These are phyloP conservation scores for Coelinius sp. DNA, from an alignment of 2,888 invertebrate genomes.

Conservation along the genomic window DNA sequence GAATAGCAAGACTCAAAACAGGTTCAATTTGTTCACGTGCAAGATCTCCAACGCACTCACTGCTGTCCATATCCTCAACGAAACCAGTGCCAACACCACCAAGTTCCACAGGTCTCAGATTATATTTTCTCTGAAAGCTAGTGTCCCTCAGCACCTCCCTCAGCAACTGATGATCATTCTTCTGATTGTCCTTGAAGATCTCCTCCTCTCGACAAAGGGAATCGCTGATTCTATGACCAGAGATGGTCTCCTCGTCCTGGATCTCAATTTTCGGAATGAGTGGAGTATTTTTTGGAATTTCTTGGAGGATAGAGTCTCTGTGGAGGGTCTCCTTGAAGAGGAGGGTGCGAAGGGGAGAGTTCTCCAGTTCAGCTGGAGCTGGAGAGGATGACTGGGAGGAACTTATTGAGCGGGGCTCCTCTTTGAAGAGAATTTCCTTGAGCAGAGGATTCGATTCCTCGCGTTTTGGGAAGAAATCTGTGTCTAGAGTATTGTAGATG, in stretches of 20 bases:
- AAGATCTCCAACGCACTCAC: constrained; percentile 75
- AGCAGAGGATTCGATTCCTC: constrained; percentile 60
- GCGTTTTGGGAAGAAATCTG: constrained; percentile 66
- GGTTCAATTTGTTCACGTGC: constrained; percentile 86
- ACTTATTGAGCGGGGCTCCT: constrained; percentile 57
- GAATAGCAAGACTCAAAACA: constrained; percentile 87
- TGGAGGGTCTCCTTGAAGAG: constrained; percentile 58
- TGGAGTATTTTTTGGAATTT: constrained; percentile 38
- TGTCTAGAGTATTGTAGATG: constrained; percentile 67
- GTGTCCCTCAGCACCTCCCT: constrained; percentile 88
- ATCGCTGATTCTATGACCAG: constrained; percentile 21
- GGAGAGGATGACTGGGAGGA: constrained; percentile 36
- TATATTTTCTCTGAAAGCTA: constrained; percentile 87
- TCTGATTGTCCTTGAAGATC: constrained; percentile 56
- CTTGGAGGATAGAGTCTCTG: constrained; percentile 41
- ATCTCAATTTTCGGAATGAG: constrained; percentile 52
- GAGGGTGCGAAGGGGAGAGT: constrained; percentile 58
- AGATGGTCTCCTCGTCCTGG: constrained; percentile 69
- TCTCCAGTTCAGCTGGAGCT: constrained; percentile 25
- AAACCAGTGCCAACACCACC: constrained; percentile 73
- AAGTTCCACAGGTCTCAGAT: constrained; percentile 84
- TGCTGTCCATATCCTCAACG: constrained; percentile 77
- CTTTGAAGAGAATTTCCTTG: constrained; percentile 67
- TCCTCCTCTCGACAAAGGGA: constrained; percentile 56
- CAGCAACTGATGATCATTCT: constrained; percentile 79